Base-by-base conservation (phyloP, 37 sponge, comb jelly and placozoan genomes). In the Haliclona indistincta region DNA sequence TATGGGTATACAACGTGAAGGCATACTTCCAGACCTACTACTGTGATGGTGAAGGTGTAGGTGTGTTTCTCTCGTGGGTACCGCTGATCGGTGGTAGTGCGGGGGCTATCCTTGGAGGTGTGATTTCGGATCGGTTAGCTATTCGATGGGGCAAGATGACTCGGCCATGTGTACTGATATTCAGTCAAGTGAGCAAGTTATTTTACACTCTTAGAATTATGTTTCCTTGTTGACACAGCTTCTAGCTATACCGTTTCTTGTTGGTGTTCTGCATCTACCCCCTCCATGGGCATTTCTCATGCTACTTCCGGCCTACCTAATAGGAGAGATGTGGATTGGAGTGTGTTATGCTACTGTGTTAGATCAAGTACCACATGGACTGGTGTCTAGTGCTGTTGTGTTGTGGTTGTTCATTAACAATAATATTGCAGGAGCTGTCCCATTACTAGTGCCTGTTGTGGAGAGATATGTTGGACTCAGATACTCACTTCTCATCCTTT, bases 301-400 rank as follows among this genome's bases (percentile, higher is more conserved):
- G 30, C 89, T 92, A 36, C 86, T 92, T 8, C 82, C 80, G 1
- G 68, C 83, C 44, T 88, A 92, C 60, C 30, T 84, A 23, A 79
- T 84, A 3, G 93, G 93, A 8, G 93, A 92, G 75, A 79, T 88
- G 86, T 92, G 93, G 93, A 71, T 92, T 23, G 89, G 93, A n/a
- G 88, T 92, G 42, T 81, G 79, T 52, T 63, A 88, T 1, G 85
- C 93, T n/a, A n/a, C 88, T 0, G 82, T 82, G 7, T 73, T 92
- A 4, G 89, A 84, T 45, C 40, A 88, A 35, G 89, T 84, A 30
- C 89, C 93, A 0, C 4, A 22, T 5, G 44, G 58, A 34, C 52
- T 84, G 4, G 40, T 56, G n/a, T 64, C 93, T n/a, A 66, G 74
- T 1, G 62, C 78, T 26, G 62, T 92, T 0, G 85, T 89, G 41